Evolutionary conservation across 2,888 invertebrate species (phyloP).

Genomic region (Clunio marinus): DNA sequence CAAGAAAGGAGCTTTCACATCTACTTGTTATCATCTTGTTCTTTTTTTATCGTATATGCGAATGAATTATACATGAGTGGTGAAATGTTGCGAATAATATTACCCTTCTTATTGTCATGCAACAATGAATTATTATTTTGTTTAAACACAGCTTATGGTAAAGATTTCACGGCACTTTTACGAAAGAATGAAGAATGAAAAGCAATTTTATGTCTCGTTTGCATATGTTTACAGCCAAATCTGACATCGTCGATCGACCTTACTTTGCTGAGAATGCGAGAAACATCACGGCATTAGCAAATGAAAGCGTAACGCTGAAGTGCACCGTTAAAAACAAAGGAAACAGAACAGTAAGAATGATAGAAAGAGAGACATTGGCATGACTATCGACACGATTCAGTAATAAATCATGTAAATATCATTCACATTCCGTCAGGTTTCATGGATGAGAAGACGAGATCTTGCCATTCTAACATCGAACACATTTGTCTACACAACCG

Average conservation of each 20-base stretch:
- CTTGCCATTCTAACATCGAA: constrained; percentile 75
- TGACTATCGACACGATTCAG: constrained; percentile 21
- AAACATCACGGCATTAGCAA: constrained; percentile 30
- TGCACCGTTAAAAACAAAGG: constrained; percentile 34
- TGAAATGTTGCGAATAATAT: neutral
- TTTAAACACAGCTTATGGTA: constrained; percentile 31
- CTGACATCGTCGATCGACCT: constrained; percentile 13
- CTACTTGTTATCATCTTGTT: constrained; percentile 18
- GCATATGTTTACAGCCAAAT: constrained; percentile 26
- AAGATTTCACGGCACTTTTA: constrained; percentile 19
- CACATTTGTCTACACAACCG: constrained; percentile 83
- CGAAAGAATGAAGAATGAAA: neutral
- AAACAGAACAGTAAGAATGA: constrained; percentile 26
- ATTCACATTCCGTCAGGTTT: constrained; percentile 24
- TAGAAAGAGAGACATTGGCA: neutral
- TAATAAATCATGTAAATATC: constrained; percentile 7
- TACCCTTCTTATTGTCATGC: constrained; percentile 25
- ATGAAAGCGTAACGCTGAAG: constrained; percentile 24
- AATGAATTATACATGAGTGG: constrained; percentile 24
- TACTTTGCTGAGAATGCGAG: constrained; percentile 22
- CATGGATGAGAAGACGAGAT: constrained; percentile 69
- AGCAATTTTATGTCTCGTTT: neutral
- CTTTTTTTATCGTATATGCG: constrained; percentile 11
- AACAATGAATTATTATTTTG: constrained; percentile 32
- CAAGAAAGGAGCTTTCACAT: neutral